Evolutionary conservation across 1,140 invertebrate species (phyloP).

Genomic region (Daktulosphaira vitifoliae): DNA sequence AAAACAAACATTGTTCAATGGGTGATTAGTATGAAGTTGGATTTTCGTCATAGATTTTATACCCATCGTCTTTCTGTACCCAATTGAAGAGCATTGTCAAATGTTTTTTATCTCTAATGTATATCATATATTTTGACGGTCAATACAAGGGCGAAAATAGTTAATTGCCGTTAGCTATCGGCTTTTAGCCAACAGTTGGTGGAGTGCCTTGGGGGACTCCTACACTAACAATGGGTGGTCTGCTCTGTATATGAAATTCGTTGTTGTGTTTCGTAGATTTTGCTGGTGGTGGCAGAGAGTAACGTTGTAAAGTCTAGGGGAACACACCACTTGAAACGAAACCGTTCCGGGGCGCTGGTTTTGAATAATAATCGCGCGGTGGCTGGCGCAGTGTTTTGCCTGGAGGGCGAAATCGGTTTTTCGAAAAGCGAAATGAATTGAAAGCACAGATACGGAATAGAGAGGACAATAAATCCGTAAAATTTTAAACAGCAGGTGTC

Average conservation of each 20-base stretch:
- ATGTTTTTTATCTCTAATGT: no score
- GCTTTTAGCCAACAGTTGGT: conserved; percentile 31
- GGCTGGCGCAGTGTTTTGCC: conserved; percentile 13
- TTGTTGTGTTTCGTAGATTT: conserved; percentile 5
- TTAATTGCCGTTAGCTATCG: conserved; percentile 33
- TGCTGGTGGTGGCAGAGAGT: background rate
- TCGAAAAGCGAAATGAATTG: conserved; percentile 2
- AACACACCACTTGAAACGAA: conserved; percentile 23
- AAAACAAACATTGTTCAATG: no score
- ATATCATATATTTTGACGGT: background rate
- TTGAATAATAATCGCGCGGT: conserved; percentile 26
- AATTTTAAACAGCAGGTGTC: conserved; percentile 1
- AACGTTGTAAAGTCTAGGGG: conserved; percentile 2
- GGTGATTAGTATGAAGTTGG: no score
- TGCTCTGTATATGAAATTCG: background rate
- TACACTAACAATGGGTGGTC: conserved; percentile 32
- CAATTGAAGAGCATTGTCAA: no score
- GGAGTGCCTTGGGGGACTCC: conserved; percentile 26
- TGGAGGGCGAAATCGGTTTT: conserved; percentile 25
- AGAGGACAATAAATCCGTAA: background rate
- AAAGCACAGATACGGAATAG: background rate
- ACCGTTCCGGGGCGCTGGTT: conserved; percentile 30
- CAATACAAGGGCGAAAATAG: conserved; percentile 18
- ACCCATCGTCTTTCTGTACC: no score
- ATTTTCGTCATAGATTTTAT: no score